Percentiles rank a stretch among this genome's conserved stretches.
Conservation (phyloP, 2,888 invertebrate genomes). For the Trichopoda pennipes region DNA sequence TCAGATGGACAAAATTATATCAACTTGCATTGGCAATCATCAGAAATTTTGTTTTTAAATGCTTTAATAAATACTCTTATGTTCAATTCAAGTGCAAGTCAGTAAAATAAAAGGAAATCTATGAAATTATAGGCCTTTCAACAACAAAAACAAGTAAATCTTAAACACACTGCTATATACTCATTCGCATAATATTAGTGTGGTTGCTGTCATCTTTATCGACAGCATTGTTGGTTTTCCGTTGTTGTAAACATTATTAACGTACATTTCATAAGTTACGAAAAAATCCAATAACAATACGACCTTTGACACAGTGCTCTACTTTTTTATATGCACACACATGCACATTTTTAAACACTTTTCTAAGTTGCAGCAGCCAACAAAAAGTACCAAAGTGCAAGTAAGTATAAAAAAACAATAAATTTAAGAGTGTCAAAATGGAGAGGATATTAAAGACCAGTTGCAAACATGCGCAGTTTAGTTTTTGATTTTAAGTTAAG, state of each 20-base stretch:
- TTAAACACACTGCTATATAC: background rate
- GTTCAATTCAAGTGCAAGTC: slow-evolving; percentile 17
- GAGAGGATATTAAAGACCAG: slow-evolving; percentile 17
- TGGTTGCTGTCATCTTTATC: slow-evolving; percentile 5
- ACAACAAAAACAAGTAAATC: slow-evolving; percentile 26
- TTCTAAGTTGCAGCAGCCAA: slow-evolving; percentile 1
- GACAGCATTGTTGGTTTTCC: slow-evolving; percentile 12
- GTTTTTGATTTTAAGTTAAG: slow-evolving; percentile 30
- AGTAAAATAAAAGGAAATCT: slow-evolving; percentile 12
- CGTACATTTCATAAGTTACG: slow-evolving; percentile 47
- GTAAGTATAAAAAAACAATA: background rate
- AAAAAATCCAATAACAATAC: slow-evolving; percentile 47
- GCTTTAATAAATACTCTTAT: too few relatives aligned
- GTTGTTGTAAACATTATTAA: slow-evolving; percentile 52
- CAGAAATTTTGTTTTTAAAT: too few relatives aligned
- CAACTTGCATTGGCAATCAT: too few relatives aligned
- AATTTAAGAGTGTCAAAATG: slow-evolving; percentile 29
- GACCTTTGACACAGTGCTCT: slow-evolving; percentile 69
- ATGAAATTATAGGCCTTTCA: slow-evolving; percentile 37
- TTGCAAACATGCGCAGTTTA: slow-evolving; percentile 43
- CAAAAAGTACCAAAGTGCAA: background rate
- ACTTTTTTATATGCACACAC: slow-evolving; percentile 39
- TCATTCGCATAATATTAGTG: slow-evolving; percentile 5
- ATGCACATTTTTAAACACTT: slow-evolving; percentile 21
- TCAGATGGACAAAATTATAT: too few relatives aligned